These are phyloP conservation scores for Ammospiza caudacuta DNA, from an alignment of 2,113 vertebrate genomes.

Conservation along the genomic window DNA sequence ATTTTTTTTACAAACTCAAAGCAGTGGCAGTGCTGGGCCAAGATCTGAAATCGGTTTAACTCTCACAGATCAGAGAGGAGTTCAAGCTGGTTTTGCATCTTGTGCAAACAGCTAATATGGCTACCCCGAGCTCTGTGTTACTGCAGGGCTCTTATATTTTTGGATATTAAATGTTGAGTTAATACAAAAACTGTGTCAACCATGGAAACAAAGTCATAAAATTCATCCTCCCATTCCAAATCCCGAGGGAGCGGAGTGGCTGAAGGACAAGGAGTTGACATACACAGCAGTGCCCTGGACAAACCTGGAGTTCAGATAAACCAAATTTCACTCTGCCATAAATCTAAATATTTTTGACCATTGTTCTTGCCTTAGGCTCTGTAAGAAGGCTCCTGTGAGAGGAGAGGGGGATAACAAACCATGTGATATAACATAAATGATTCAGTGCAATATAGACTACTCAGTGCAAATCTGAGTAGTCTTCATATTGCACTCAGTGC, in stretches of 20 bases:
- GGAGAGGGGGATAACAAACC: no score
- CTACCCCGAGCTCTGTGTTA: background rate
- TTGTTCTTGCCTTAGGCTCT: background rate
- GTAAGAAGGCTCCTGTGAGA: no score
- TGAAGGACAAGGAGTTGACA: background rate
- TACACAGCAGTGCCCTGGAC: background rate
- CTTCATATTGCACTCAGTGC: no score
- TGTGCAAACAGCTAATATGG: background rate
- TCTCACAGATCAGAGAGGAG: background rate
- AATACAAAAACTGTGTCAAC: background rate
- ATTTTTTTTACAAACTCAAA: background rate
- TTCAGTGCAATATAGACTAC: no score
- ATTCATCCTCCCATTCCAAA: background rate
- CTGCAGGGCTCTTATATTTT: background rate
- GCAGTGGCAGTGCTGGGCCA: background rate
- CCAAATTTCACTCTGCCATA: background rate
- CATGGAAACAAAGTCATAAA: background rate
- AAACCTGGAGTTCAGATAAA: background rate
- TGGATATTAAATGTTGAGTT: background rate
- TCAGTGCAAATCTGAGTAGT: no score
- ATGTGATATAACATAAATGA: no score
- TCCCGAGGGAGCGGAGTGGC: rapidly evolving
- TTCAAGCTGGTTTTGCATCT: background rate
- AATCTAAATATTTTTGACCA: rapidly evolving
- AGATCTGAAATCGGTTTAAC: background rate